phyloP scores from a whole-genome alignment of 2,113 vertebrate genomes.

The Melanocharis versteri region DNA sequence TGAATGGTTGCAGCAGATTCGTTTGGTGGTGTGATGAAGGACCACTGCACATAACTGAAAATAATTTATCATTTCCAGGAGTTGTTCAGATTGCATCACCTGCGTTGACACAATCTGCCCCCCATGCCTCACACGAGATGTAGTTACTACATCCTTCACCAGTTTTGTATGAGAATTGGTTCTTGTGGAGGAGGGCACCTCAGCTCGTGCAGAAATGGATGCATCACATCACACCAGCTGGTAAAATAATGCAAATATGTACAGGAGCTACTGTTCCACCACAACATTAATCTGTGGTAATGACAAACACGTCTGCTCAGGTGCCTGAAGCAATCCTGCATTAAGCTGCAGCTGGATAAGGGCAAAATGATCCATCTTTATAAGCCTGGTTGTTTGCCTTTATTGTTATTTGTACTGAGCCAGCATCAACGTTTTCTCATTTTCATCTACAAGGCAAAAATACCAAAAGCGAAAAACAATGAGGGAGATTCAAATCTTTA shows the following conservation, averaged over 20 bases:
- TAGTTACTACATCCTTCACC: not conserved
- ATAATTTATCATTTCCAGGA: not conserved
- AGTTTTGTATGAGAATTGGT: not conserved
- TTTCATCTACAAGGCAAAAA: conserved; percentile 26
- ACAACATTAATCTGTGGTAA: conserved; percentile 11
- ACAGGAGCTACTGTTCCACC: not conserved
- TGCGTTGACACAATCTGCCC: not conserved
- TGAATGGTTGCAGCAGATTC: not conserved
- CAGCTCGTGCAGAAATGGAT: not conserved
- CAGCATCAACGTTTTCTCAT: not conserved
- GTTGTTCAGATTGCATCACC: not conserved
- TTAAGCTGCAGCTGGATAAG: conserved; percentile 1
- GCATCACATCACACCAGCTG: not conserved
- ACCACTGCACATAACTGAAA: not conserved
- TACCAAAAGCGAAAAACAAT: conserved; percentile 12
- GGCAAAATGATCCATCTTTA: conserved; percentile 36
- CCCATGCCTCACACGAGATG: not conserved
- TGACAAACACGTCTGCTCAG: conserved; percentile 18
- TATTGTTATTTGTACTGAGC: conserved; percentile 37
- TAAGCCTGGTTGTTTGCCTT: conserved; percentile 34
- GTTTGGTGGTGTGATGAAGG: not conserved
- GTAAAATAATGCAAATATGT: not conserved
- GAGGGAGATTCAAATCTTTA: conserved; percentile 38
- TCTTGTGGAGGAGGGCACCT: not conserved
- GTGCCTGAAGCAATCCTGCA: conserved; percentile 25